A percentile compares a stretch with the other conserved stretches of the same genome.
Conservation (phyloP, 2,113 vertebrate species). For the Muntiacus reevesi region DNA sequence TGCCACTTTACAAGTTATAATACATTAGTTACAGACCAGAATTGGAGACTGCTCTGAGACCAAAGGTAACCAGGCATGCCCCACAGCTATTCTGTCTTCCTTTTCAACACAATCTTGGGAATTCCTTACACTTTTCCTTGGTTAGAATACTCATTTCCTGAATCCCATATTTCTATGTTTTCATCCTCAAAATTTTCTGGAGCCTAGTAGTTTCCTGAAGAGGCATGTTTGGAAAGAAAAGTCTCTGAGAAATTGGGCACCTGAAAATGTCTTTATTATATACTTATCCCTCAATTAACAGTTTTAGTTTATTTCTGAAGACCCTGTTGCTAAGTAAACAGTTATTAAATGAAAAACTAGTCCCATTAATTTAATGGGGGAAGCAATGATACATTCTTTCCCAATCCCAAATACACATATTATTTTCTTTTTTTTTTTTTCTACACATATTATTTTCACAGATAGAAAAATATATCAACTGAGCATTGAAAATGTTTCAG, state of each 20-base stretch:
- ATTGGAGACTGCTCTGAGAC: not conserved
- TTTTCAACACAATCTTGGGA: not conserved
- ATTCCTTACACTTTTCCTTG: not conserved
- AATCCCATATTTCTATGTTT: not conserved
- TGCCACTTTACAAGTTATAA: not conserved
- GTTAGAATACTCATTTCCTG: not conserved
- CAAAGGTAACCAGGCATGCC: not conserved
- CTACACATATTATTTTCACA: not conserved
- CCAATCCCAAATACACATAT: not conserved
- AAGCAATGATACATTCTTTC: not conserved
- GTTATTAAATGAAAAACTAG: not conserved
- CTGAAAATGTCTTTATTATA: not conserved
- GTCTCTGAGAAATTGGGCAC: not conserved
- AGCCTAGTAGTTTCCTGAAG: not conserved
- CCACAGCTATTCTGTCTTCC: not conserved
- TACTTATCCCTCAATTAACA: not conserved
- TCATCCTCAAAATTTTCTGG: not conserved
- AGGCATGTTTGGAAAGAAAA: not conserved
- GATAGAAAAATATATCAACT: not conserved
- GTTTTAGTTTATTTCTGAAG: conserved; percentile 4
- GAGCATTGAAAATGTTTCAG: not conserved
- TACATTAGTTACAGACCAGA: not conserved
- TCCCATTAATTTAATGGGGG: not conserved
- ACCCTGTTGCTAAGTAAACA: not conserved
- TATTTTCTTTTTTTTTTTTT: too few species aligned